phyloP scores from a whole-genome alignment of 2,113 vertebrate genomes.

The Sylvilagus bachmani region DNA sequence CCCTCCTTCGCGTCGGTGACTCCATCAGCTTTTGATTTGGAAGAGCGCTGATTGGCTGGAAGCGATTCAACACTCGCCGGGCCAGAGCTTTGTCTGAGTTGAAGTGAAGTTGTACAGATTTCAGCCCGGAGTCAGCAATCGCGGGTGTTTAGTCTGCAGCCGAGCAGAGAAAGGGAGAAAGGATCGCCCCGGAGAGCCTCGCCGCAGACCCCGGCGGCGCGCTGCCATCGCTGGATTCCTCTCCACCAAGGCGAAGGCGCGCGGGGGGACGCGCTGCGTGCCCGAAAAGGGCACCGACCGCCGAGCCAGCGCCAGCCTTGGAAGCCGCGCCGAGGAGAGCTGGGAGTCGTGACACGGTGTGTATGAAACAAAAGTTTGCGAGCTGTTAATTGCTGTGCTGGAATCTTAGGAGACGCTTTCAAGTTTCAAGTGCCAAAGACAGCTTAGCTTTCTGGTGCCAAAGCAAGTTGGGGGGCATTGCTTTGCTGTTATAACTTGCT shows the following conservation, averaged over 20 bases:
- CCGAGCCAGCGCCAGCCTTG: constrained; percentile 40
- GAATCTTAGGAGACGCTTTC: constrained; percentile 65
- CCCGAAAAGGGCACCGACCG: neutral
- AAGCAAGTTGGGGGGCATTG: constrained; percentile 76
- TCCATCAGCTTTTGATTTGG: constrained; percentile 88
- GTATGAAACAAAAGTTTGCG: constrained; percentile 79
- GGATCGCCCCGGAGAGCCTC: neutral
- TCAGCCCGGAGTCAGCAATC: constrained; percentile 88
- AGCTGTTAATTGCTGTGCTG: constrained; percentile 66
- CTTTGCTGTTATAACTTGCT: constrained; percentile 72
- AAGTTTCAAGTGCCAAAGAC: constrained; percentile 79
- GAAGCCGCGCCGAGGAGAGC: constrained; percentile 51
- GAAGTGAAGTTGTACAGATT: constrained; percentile 89
- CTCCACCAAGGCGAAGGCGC: neutral
- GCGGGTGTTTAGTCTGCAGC: constrained; percentile 88
- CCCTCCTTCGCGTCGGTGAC: constrained; percentile 77
- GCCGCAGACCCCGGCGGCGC: constrained; percentile 62
- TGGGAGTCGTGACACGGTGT: constrained; percentile 83
- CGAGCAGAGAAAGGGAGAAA: constrained; percentile 64
- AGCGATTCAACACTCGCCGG: constrained; percentile 88
- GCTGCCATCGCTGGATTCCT: constrained; percentile 72
- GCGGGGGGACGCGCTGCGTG: constrained; percentile 62
- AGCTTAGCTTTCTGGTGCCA: constrained; percentile 73
- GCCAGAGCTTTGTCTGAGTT: constrained; percentile 90
- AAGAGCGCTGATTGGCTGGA: constrained; percentile 90